phyloP scores from a whole-genome alignment of 1,140 invertebrate genomes.

The Rhizoglyphus robini region DNA sequence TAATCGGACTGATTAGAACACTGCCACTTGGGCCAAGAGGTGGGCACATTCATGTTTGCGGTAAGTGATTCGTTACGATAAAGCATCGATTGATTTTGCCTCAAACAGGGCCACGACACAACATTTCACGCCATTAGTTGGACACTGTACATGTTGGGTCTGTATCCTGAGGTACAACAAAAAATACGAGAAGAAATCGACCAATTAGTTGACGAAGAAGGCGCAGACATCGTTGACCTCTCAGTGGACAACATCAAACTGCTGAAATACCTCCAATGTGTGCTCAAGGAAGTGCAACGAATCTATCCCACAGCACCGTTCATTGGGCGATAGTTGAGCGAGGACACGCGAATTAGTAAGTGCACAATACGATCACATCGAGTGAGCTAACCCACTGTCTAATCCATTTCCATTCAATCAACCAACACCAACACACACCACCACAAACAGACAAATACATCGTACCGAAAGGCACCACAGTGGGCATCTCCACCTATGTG shows the following conservation, averaged over 20 bases:
- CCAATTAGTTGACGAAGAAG: background rate
- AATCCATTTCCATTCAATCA: background rate
- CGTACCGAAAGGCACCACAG: conserved; percentile 36
- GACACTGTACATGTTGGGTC: conserved; percentile 26
- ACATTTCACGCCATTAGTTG: conserved; percentile 25
- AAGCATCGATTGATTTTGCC: background rate
- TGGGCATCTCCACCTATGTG: conserved; percentile 35
- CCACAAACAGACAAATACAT: conserved; percentile 26
- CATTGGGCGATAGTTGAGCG: conserved; percentile 29
- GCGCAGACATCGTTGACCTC: background rate
- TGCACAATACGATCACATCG: background rate
- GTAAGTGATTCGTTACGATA: conserved; percentile 8
- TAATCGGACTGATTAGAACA: conserved; percentile 38
- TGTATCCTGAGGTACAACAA: conserved; percentile 39
- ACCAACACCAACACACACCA: background rate
- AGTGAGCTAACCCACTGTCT: background rate
- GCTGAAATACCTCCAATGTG: conserved; percentile 47
- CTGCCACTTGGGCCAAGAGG: conserved; percentile 57
- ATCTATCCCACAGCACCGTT: conserved; percentile 49
- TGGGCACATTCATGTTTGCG: conserved; percentile 60
- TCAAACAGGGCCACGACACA: conserved; percentile 25
- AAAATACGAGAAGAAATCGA: conserved; percentile 23
- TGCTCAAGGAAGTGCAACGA: conserved; percentile 47
- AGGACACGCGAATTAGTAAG: conserved; percentile 21
- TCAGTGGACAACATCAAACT: conserved; percentile 28